These are phyloP conservation scores for Eriosoma lanigerum DNA, from an alignment of 1,140 invertebrate genomes.

Conservation along the genomic window DNA sequence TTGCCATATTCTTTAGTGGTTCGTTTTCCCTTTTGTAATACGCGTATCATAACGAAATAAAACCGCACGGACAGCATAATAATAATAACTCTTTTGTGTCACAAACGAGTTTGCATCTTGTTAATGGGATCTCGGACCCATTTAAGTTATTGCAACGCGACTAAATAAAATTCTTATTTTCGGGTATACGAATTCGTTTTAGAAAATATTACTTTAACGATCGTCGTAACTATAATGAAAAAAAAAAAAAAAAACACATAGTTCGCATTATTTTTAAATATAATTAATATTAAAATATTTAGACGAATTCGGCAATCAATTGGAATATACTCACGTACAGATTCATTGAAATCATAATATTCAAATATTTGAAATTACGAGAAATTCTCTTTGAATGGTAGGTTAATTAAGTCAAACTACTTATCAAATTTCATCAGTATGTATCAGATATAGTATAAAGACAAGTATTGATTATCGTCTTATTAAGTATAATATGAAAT, in stretches of 20 bases:
- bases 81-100: slow-evolving; percentile 2
- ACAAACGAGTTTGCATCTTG: slow-evolving; percentile 12
- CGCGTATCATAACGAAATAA: slow-evolving; percentile 4
- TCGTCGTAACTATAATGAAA: not conserved
- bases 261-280: too few species aligned
- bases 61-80: not conserved
- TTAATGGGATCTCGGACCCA: not conserved
- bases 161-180: slow-evolving; percentile 20
- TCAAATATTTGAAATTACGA: too few species aligned
- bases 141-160: not conserved
- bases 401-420: too few species aligned
- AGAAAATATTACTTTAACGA: not conserved
- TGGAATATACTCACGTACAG: too few species aligned
- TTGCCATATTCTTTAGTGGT: not conserved
- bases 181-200: not conserved
- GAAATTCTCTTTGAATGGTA: too few species aligned
- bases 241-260: slow-evolving; percentile 18
- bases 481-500: too few species aligned
- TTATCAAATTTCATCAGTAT: too few species aligned
- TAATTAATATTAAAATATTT: too few species aligned
- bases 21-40: not conserved
- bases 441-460: too few species aligned
- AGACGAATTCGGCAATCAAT: too few species aligned
- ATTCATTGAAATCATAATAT: too few species aligned
- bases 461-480: too few species aligned